phyloP scores from a whole-genome alignment of 2,888 invertebrate genomes.

The Rosalia funebris region DNA sequence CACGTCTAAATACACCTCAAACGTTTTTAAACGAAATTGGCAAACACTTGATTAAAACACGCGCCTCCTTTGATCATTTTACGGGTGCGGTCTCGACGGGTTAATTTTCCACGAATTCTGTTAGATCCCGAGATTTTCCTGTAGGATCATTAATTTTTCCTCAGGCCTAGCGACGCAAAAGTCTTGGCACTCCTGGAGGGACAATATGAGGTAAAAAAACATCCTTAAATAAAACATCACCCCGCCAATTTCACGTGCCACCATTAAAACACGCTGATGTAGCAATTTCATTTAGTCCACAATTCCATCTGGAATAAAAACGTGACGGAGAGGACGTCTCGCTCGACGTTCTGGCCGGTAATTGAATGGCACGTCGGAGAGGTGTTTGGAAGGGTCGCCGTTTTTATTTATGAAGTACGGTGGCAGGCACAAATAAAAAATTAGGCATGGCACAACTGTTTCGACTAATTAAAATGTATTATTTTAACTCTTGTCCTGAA shows the following conservation, averaged over 20 bases:
- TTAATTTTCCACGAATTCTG: too few relatives aligned
- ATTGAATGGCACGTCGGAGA: constrained; percentile 19
- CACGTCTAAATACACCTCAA: too few relatives aligned
- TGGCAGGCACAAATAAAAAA: constrained; percentile 5
- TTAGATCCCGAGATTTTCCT: too few relatives aligned
- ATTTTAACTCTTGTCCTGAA: too few relatives aligned
- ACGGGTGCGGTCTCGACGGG: too few relatives aligned
- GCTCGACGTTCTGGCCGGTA: constrained; percentile 19
- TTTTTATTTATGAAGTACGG: not conserved
- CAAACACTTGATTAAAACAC: too few relatives aligned
- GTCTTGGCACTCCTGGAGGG: not conserved
- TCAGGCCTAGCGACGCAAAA: not conserved
- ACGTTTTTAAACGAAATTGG: too few relatives aligned
- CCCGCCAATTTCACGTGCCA: constrained; percentile 5
- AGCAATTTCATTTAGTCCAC: constrained; percentile 24
- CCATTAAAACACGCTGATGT: constrained; percentile 19
- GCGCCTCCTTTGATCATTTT: too few relatives aligned
- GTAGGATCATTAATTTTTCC: constrained; percentile 9
- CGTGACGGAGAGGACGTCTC: constrained; percentile 18
- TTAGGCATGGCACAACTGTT: not conserved
- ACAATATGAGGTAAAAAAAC: constrained; percentile 1
- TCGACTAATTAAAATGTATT: too few relatives aligned
- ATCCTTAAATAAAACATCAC: constrained; percentile 19
- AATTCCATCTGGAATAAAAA: constrained; percentile 24
- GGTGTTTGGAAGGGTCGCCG: not conserved